Percentiles rank a stretch among this genome's conserved stretches.
These are phyloP conservation scores for Pogonus chalceus DNA, from an alignment of 1,140 invertebrate genomes.

Conservation along the genomic window DNA sequence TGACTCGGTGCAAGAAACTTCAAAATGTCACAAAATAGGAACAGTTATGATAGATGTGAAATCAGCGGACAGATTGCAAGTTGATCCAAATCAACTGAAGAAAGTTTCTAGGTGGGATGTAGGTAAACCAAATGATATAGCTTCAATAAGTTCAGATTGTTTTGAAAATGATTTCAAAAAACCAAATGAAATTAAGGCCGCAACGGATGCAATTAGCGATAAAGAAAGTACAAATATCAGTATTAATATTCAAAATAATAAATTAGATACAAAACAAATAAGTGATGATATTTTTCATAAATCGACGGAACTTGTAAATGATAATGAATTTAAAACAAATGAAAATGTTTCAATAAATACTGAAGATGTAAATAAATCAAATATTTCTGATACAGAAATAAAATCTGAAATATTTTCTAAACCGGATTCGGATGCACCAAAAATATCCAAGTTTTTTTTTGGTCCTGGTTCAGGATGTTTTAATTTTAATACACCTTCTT, in stretches of 20 bases:
- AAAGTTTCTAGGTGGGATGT: conserved; percentile 44
- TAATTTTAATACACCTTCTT: conserved; percentile 12
- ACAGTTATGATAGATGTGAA: conserved; percentile 12
- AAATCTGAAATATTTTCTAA: background rate
- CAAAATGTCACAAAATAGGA: conserved; percentile 12
- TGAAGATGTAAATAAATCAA: background rate
- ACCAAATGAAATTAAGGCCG: background rate
- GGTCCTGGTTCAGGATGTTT: conserved; percentile 32
- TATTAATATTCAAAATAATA: too few species aligned
- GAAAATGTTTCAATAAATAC: background rate
- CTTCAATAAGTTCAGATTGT: background rate
- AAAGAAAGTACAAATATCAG: conserved; percentile 3
- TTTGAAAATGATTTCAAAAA: background rate
- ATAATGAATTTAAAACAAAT: background rate
- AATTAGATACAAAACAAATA: too few species aligned
- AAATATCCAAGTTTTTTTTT: conserved; percentile 38
- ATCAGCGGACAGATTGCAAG: background rate
- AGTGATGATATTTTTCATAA: too few species aligned
- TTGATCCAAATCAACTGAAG: conserved; percentile 11
- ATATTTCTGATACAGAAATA: background rate
- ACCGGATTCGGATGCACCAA: conserved; percentile 20
- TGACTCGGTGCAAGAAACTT: background rate
- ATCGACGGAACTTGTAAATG: background rate
- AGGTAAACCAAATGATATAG: conserved; percentile 26
- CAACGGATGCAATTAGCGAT: background rate